Base-by-base conservation (phyloP, 2,888 invertebrate genomes). In the Lithophane semibrunnea region DNA sequence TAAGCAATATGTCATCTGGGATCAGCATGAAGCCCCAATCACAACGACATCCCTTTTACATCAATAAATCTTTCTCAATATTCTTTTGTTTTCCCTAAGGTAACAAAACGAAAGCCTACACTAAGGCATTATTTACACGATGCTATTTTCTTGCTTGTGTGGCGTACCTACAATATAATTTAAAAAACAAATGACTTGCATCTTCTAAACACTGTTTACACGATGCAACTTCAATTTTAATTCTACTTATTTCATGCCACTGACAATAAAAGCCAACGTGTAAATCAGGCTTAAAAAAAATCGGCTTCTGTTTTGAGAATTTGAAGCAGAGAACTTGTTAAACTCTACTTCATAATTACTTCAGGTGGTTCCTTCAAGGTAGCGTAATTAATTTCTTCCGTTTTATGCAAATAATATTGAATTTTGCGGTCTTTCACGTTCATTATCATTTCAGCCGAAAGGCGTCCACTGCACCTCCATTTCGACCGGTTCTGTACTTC, bases 61-160 rank as follows among this genome's bases (percentile, higher is more conserved):
- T 54, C 69, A 72, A 60, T 75, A 80, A 80, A 80, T 84, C 65
- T 63, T 29, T n/a, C 12, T 0, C 37, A 49, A 58, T 64, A 52
- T 79, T 63, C 8, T 54, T 63, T 52, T 58, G 29, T 80, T 80
- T 83, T 77, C 24, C 10, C 47, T 56, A 18, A 10, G 4, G 24
- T 56, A 8, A 8, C n/a, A 8, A 52, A 21, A 21, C n/a, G 7
- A 54, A 5, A 1, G 3, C 21, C 3, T 37, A 10, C n/a, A 37
- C 3, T 16, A n/a, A 3, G 18, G 18, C 18, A 52, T 18, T 18
- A 18, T 52, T 52, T 52, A 52, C 52, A 18, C 8, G 52, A 21
- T 52, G 52, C 21, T 21, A 52, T 52, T 21, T 52, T 52, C 52
- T 52, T 52, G 21, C 8, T 21, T 52, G 52, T 52, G 18, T 37